phyloP scores from a whole-genome alignment of 1,140 invertebrate species.

The Nebria ingens region DNA sequence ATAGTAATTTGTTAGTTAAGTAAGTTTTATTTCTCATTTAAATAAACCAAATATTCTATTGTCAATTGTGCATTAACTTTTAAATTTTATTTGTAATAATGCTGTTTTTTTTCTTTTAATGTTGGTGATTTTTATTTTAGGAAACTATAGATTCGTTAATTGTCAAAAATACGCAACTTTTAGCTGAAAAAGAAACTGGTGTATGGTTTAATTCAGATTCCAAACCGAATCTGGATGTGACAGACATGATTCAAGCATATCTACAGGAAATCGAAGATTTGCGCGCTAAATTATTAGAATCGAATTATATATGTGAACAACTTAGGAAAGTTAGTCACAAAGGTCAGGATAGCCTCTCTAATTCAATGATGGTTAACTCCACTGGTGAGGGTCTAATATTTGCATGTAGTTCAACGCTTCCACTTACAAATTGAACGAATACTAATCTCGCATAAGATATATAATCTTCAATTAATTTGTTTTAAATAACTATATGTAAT shows the following conservation, averaged over 20 bases:
- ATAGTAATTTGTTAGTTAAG: too few relatives aligned
- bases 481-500: too few relatives aligned
- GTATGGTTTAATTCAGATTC: constrained; percentile 47
- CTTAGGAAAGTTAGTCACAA: constrained; percentile 46
- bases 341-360: too few relatives aligned
- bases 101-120: background rate
- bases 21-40: too few relatives aligned
- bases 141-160: constrained; percentile 88
- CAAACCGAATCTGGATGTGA: constrained; percentile 44
- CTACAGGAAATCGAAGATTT: constrained; percentile 87
- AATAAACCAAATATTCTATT: too few relatives aligned
- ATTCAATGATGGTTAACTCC: too few relatives aligned
- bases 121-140: constrained; percentile 31
- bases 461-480: too few relatives aligned
- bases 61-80: too few relatives aligned
- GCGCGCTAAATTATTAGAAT: constrained; percentile 75
- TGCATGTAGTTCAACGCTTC: too few relatives aligned
- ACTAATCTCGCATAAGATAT: too few relatives aligned
- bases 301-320: constrained; percentile 74
- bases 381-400: too few relatives aligned
- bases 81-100: background rate
- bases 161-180: constrained; percentile 64
- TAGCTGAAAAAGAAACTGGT: constrained; percentile 67
- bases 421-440: too few relatives aligned
- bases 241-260: constrained; percentile 69